phyloP scores from a whole-genome alignment of 2,888 invertebrate species.

The Polydesmus complanatus region DNA sequence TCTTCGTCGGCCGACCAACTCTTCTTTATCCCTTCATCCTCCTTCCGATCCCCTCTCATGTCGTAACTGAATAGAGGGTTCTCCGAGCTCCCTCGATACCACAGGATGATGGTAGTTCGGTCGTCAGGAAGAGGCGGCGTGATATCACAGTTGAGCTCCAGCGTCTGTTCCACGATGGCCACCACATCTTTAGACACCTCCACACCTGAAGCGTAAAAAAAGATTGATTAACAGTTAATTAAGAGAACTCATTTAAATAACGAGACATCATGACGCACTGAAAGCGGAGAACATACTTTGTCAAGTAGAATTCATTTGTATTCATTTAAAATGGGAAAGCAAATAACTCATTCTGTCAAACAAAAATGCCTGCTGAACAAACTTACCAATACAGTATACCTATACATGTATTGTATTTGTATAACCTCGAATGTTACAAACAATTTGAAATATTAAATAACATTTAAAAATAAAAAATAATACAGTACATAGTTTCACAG shows the following conservation, averaged over 20 bases:
- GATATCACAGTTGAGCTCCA: constrained; percentile 10
- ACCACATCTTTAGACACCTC: constrained; percentile 5
- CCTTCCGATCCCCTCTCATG: background rate
- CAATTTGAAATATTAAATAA: too few relatives aligned
- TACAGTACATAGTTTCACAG: too few relatives aligned
- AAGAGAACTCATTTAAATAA: too few relatives aligned
- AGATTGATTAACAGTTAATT: too few relatives aligned
- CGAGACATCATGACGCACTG: too few relatives aligned
- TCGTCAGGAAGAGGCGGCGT: constrained; percentile 8
- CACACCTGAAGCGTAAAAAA: background rate
- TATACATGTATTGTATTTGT: too few relatives aligned
- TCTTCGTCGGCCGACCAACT: constrained; percentile 2
- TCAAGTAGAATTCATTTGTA: too few relatives aligned
- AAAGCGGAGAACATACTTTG: too few relatives aligned
- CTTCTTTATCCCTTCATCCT: background rate
- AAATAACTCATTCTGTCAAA: background rate
- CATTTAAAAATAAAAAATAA: too few relatives aligned
- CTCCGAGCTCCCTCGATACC: constrained; percentile 12
- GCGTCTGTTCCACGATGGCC: constrained; percentile 5
- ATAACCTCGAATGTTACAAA: too few relatives aligned
- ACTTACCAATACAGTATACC: too few relatives aligned
- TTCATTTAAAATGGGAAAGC: background rate
- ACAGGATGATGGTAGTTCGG: constrained; percentile 9
- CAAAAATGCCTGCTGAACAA: too few relatives aligned
- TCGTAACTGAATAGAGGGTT: constrained; percentile 12